These are phyloP conservation scores for Takifugu bimaculatus DNA, from an alignment of 2,113 vertebrate species.

Conservation along the genomic window DNA sequence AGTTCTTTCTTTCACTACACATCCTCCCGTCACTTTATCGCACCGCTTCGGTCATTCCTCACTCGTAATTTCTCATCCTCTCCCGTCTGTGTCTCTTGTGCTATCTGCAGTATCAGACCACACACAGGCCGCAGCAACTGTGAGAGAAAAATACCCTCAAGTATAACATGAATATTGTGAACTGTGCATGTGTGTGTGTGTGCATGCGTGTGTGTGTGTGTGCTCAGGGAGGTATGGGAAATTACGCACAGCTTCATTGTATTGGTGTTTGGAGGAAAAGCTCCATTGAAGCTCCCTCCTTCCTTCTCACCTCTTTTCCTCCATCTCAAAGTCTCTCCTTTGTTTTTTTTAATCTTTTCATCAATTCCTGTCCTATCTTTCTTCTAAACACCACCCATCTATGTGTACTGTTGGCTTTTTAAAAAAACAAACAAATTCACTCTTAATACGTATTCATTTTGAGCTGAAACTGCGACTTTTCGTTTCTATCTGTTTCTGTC, in stretches of 20 bases:
- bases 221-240: slow-evolving; percentile 61
- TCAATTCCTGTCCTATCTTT: slow-evolving; percentile 45
- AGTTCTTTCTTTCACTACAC: slow-evolving; percentile 26
- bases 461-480: slow-evolving; percentile 19
- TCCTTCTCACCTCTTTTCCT: slow-evolving; percentile 64
- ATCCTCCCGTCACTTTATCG: slow-evolving; percentile 24
- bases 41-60: slow-evolving; percentile 17
- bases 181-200: slow-evolving; percentile 28
- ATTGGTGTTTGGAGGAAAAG: slow-evolving; percentile 73
- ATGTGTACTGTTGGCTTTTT: slow-evolving; percentile 8
- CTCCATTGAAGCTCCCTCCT: slow-evolving; percentile 69
- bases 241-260: slow-evolving; percentile 76
- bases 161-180: slow-evolving; percentile 17
- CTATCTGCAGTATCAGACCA: slow-evolving; percentile 39
- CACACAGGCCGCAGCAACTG: slow-evolving; percentile 33
- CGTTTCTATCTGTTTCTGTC: slow-evolving; percentile 49
- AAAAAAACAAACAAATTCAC: neutral
- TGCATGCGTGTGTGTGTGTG: slow-evolving; percentile 22
- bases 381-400: slow-evolving; percentile 5
- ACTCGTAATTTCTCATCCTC: slow-evolving; percentile 25
- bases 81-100: slow-evolving; percentile 13
- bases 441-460: slow-evolving; percentile 24
- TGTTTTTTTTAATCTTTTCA: slow-evolving; percentile 46
- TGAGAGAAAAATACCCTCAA: slow-evolving; percentile 1
- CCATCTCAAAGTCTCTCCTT: slow-evolving; percentile 40